These are phyloP conservation scores for Ligdia adustata DNA, from an alignment of 2,888 invertebrate species.

Conservation along the genomic window DNA sequence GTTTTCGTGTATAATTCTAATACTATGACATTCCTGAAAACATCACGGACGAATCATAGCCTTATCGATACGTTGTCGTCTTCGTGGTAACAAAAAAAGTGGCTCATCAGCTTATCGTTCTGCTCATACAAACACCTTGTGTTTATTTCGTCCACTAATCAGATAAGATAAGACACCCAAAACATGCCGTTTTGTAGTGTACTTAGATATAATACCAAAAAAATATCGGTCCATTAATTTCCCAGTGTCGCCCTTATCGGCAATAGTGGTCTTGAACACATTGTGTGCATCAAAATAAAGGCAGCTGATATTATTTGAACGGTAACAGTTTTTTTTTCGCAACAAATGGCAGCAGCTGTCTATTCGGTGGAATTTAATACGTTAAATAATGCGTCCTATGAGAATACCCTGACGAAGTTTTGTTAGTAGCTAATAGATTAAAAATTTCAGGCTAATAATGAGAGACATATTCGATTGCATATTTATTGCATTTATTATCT, in stretches of 20 bases:
- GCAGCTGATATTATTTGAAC: neutral
- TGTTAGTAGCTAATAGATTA: no score
- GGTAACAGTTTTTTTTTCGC: neutral
- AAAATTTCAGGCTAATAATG: no score
- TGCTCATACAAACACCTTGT: neutral
- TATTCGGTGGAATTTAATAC: no score
- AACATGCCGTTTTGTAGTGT: constrained; percentile 5
- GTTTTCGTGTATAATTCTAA: no score
- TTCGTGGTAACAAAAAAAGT: constrained; percentile 15
- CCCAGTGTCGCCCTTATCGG: neutral
- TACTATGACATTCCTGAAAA: no score
- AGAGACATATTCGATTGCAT: no score
- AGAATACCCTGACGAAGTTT: no score
- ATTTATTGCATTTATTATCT: no score
- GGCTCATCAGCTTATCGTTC: constrained; percentile 7
- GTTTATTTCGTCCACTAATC: constrained; percentile 12
- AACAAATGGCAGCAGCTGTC: neutral
- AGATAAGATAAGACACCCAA: constrained; percentile 14
- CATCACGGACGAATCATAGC: no score
- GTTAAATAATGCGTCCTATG: no score
- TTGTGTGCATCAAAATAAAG: neutral
- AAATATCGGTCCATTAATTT: neutral
- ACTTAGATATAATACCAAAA: neutral
- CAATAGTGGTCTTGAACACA: neutral
- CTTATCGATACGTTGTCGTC: no score